Base-by-base conservation (phyloP, 1,140 invertebrate species). In the Lucilia cuprina region DNA sequence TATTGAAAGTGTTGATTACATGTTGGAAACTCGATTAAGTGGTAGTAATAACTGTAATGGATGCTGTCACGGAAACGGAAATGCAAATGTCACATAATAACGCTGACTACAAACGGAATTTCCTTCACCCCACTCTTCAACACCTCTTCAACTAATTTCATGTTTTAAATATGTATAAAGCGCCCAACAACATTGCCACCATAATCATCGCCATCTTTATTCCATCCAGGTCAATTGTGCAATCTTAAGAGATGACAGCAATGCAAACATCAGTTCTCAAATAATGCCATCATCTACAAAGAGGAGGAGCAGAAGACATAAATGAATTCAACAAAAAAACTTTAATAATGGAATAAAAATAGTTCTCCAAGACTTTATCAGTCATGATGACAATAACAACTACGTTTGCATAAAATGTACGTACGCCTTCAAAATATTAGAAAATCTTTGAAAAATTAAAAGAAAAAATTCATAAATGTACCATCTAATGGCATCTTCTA, bases 1-100 rank as follows among this genome's bases (percentile, higher is more conserved):
- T 75, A 84, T 82, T 65, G 84, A 86, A 84, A 86, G 84, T 83
- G 70, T 70, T 74, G 80, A 86, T 83, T 86, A 82, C 83, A 84
- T 85, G 85, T 50, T 86, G 83, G 83, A 86, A 85, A 82, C 82
- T 82, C 83, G 82, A 85, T 83, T 86, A 83, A 86, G 83, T 80
- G 50, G 74, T 74, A 78, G 65, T 77, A 77, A 85, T 60, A 83
- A 47, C 65, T 47, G 83, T 34, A 49, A 60, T 25, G 55, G 78
- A 70, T 60, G 34, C 74, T 25, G 60, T 55, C 25, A 55, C 55
- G 49, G 78, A 84, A 41, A 77, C 75, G 75, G 60, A 84, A 80
- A 84, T 75, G 65, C 50, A 80, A 80, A 80, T 21, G 77, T 80
- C 77, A 80, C 77, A 80, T 80, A 50, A 80, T 10, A 25, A 60